A percentile compares a stretch with the other conserved stretches of the same genome.
Evolutionary conservation across 2,113 vertebrate species (phyloP).

Genomic region (Larimichthys crocea): DNA sequence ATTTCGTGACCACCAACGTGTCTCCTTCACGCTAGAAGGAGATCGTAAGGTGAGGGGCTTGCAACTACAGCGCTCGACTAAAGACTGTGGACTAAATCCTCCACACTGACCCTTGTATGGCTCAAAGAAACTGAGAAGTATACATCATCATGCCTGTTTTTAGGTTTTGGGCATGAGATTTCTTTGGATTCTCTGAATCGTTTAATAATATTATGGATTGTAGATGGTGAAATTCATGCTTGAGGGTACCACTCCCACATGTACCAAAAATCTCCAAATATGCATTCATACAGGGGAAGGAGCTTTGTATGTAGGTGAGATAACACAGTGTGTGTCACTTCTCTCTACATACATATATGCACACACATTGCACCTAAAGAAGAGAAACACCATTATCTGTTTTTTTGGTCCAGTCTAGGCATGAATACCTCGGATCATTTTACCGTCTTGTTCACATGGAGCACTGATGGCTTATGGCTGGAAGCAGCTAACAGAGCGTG

Average conservation of each 20-base stretch:
- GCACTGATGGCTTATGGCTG: neutral
- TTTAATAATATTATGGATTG: no score
- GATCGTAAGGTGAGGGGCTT: no score
- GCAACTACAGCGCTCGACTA: no score
- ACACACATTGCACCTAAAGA: neutral
- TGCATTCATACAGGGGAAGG: neutral
- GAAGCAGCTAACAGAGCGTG: constrained; percentile 17
- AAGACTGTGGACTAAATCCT: no score
- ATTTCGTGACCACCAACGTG: no score
- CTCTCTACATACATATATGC: neutral
- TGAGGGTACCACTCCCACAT: neutral
- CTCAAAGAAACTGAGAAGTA: no score
- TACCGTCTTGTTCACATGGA: neutral
- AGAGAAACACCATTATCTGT: neutral
- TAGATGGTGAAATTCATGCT: neutral
- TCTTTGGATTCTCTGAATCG: no score
- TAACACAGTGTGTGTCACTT: neutral
- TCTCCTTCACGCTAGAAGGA: no score
- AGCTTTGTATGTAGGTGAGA: neutral
- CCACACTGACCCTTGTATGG: neutral
- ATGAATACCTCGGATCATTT: neutral
- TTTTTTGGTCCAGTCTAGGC: neutral
- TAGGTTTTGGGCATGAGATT: no score
- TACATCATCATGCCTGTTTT: no score
- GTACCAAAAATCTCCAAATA: neutral